These are phyloP conservation scores for Tor tambroides DNA, from an alignment of 2,113 vertebrate genomes.

Conservation along the genomic window DNA sequence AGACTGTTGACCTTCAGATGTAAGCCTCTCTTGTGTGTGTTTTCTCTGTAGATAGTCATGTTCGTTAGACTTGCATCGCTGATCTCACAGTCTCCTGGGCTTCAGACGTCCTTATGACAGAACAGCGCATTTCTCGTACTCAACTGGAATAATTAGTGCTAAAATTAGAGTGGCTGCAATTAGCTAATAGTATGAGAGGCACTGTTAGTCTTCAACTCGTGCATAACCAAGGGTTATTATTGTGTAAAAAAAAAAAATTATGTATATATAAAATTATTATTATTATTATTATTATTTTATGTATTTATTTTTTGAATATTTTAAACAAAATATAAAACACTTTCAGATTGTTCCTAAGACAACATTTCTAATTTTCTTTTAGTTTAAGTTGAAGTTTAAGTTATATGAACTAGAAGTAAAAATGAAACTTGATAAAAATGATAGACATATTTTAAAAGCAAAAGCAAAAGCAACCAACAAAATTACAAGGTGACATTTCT, in stretches of 20 bases:
- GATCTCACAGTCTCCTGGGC: neutral
- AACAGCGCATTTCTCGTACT: slow-evolving; percentile 15
- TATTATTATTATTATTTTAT: too few relatives aligned
- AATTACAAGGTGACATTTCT: neutral
- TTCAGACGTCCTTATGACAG: slow-evolving; percentile 49
- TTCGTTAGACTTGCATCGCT: neutral
- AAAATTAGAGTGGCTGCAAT: slow-evolving; percentile 68
- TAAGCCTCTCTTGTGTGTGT: neutral
- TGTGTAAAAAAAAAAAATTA: too few relatives aligned
- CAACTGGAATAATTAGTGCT: slow-evolving; percentile 61
- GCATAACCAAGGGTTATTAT: too few relatives aligned
- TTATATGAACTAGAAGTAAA: too few relatives aligned
- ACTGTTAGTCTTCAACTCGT: slow-evolving; percentile 60
- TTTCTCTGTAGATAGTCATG: neutral
- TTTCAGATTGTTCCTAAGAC: too few relatives aligned
- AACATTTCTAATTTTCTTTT: too few relatives aligned
- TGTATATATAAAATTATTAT: too few relatives aligned
- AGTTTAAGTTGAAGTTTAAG: too few relatives aligned
- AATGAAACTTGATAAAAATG: neutral
- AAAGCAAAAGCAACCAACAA: neutral
- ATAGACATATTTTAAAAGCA: too few relatives aligned
- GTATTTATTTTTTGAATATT: too few relatives aligned
- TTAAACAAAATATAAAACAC: too few relatives aligned
- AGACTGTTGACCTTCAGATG: neutral
- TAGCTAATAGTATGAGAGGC: slow-evolving; percentile 71